These are phyloP conservation scores for Heliconius himera DNA, from an alignment of 1,140 invertebrate genomes.

Conservation along the genomic window DNA sequence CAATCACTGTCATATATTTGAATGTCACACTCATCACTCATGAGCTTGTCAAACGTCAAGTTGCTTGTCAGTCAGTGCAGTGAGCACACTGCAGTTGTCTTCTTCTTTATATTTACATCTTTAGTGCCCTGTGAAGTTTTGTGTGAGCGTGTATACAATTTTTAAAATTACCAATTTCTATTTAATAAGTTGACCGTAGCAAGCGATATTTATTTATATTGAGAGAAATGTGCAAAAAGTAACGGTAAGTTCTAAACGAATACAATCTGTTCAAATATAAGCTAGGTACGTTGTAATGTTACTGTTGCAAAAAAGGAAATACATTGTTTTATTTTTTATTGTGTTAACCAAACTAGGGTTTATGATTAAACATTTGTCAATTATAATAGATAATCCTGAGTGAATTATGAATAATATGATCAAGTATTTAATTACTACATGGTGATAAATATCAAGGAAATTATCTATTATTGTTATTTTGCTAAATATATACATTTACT, in stretches of 20 bases:
- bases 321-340: not conserved
- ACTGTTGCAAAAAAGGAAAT: constrained; percentile 5
- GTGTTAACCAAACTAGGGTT: not conserved
- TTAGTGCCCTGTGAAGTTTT: not conserved
- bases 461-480: too few species aligned
- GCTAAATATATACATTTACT: too few species aligned
- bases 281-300: not conserved
- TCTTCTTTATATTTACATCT: not conserved
- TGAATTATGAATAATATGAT: not conserved
- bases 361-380: not conserved
- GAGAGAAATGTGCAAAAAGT: constrained; percentile 26
- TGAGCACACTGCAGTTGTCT: not conserved
- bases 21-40: not conserved
- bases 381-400: not conserved
- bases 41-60: constrained; percentile 1
- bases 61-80: constrained; percentile 2
- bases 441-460: not conserved
- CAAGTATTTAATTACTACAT: not conserved
- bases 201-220: not conserved
- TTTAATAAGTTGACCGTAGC: not conserved
- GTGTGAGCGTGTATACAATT: not conserved
- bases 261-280: constrained; percentile 11
- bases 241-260: constrained; percentile 29
- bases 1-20: not conserved
- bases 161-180: not conserved